These are phyloP conservation scores for Lobophora halterata DNA, from an alignment of 2,888 invertebrate genomes.

Conservation along the genomic window DNA sequence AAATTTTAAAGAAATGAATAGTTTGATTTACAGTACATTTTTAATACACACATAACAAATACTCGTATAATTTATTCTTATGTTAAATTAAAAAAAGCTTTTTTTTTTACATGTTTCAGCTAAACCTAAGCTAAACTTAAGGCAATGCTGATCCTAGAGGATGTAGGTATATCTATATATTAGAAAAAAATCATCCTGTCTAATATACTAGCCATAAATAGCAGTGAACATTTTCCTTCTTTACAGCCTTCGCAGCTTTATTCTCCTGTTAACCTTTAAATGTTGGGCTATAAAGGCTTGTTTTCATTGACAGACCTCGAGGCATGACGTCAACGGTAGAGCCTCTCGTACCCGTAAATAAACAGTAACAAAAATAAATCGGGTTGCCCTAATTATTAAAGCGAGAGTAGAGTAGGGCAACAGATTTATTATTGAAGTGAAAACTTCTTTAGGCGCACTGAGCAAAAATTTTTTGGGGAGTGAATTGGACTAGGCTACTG, in stretches of 20 bases:
- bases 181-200: constrained; percentile 17
- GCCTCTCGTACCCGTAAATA: constrained; percentile 42
- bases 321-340: constrained; percentile 36
- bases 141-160: too few relatives aligned
- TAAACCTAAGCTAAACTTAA: too few relatives aligned
- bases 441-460: too few relatives aligned
- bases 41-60: too few relatives aligned
- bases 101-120: too few relatives aligned
- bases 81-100: too few relatives aligned
- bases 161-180: constrained; percentile 8
- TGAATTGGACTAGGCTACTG: too few relatives aligned
- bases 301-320: constrained; percentile 24
- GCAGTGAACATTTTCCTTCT: constrained; percentile 18
- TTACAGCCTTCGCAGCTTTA: constrained; percentile 12
- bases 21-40: too few relatives aligned
- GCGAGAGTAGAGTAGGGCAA: constrained; percentile 38
- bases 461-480: too few relatives aligned
- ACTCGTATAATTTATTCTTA: too few relatives aligned
- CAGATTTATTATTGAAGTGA: constrained; percentile 29
- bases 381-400: constrained; percentile 50
- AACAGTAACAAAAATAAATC: constrained; percentile 46
- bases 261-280: constrained; percentile 17
- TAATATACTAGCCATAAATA: constrained; percentile 18
- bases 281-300: constrained; percentile 22
- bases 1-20: not conserved